Evolutionary conservation across 2,797 vertebrate species (phyloP), one percentile per base, ranked within the genome.

Genomic region (Pseudochromis fuscus): DNA sequence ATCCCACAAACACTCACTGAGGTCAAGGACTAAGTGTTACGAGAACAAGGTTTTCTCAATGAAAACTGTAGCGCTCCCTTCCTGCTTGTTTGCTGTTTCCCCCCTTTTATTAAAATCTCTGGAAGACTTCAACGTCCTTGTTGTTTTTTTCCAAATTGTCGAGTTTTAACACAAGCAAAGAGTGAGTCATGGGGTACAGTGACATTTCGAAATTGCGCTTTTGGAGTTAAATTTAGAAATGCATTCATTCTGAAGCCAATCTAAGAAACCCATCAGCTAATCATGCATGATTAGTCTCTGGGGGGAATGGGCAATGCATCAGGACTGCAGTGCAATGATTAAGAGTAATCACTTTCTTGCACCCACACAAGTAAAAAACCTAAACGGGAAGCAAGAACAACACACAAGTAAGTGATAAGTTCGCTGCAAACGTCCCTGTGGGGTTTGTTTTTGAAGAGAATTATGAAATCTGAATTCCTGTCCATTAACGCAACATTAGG

Each of bases 211-310:
- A 78, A 82, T 45, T 33, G 44, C 2, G 5, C 53, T 56, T 80
- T 75, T 49, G 31, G 25, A 73, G 75, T 76, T 86, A 83, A 74
- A 81, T 75, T 78, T 84, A 81, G 74, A 82, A 72, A 63, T 66
- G 44, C 45, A 67, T 85, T 77, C 59, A 73, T 75, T 81, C 30
- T 61, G 67, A 78, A 73, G 67, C 53, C 69, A 81, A 77, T 81
- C 79, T 76, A 52, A 48, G 65, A 82, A n/a, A 72, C 49, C 84
- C 76, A 84, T 82, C 81, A 79, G 77, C 82, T 87, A 88, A 88
- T 91, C 75, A 86, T 44, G 69, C 59, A 42, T 84, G 87, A 89
- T 88, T 84, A 69, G 66, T 79, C 79, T 79, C 63, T 24, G 44
- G 75, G 40, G 75, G 65, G 42, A 82, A 66, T 12, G 76, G 71